phyloP scores from a whole-genome alignment of 2,113 vertebrate genomes.

The Cyprichromis sp. region DNA sequence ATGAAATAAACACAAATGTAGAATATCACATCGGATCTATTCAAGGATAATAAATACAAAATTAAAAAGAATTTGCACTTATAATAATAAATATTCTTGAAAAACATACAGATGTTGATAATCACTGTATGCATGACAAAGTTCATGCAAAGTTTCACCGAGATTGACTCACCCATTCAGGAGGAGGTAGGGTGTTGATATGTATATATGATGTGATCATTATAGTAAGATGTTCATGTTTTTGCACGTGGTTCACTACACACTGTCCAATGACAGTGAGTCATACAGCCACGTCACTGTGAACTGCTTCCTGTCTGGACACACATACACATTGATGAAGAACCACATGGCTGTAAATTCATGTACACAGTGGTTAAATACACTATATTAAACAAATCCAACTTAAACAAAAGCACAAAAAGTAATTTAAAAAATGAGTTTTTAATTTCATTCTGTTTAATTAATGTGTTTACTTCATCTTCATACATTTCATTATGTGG shows the following conservation, averaged over 20 bases:
- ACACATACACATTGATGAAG: background rate
- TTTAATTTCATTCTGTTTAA: background rate
- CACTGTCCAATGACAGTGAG: background rate
- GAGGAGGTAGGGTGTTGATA: background rate
- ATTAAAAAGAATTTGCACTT: background rate
- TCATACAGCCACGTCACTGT: background rate
- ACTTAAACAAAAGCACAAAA: background rate
- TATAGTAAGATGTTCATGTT: background rate
- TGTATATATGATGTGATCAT: background rate
- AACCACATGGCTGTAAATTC: background rate
- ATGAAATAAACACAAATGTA: background rate
- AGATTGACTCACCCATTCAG: background rate
- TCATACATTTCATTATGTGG: background rate
- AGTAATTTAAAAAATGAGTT: background rate
- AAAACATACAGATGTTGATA: background rate
- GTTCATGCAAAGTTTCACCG: background rate
- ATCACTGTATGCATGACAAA: background rate
- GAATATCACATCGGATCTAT: background rate
- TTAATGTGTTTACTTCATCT: background rate
- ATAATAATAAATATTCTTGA: background rate
- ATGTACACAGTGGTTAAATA: background rate
- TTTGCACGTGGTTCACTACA: background rate
- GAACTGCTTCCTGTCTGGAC: background rate
- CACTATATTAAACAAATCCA: background rate
- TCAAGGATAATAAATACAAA: background rate